These are phyloP conservation scores for Virgularia gustaviana DNA, from an alignment of 92 coral and sea anemone species.

Conservation along the genomic window DNA sequence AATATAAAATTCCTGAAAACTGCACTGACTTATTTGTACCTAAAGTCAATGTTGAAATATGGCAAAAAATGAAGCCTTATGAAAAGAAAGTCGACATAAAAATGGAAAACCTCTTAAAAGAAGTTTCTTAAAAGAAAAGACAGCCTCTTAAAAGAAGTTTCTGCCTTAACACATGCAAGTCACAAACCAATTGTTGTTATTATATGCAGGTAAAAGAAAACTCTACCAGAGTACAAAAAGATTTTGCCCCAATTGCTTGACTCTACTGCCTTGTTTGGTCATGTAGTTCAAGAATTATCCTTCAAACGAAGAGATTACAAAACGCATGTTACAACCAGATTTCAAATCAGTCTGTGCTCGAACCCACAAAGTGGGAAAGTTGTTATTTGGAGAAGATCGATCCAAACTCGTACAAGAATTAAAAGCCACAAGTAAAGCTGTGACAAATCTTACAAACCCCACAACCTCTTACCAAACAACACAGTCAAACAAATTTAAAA, in stretches of 20 bases:
- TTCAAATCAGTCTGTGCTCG: conserved; percentile 55
- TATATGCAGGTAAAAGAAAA: neutral
- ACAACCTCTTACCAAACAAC: too few species aligned
- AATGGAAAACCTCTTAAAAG: too few species aligned
- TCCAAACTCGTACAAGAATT: conserved; percentile 54
- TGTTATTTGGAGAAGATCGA: conserved; percentile 59
- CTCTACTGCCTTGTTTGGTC: conserved; percentile 52
- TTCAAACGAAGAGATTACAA: too few species aligned
- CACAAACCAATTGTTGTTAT: too few species aligned
- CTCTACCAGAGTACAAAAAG: neutral
- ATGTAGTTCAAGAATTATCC: conserved; percentile 51
- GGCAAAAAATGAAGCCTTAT: neutral
- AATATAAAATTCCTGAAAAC: neutral
- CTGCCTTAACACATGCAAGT: too few species aligned
- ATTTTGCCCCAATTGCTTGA: conserved; percentile 51
- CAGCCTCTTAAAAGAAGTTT: too few species aligned
- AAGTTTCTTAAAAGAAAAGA: too few species aligned
- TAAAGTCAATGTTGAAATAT: neutral
- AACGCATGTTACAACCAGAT: too few species aligned
- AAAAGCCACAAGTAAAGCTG: conserved; percentile 39
- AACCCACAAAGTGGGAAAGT: conserved; percentile 53
- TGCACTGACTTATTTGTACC: neutral
- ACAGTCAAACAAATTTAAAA: too few species aligned
- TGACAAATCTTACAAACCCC: neutral
- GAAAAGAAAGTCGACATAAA: too few species aligned